Base-by-base conservation (phyloP, 2,113 vertebrate species). In the Eolophus roseicapilla region DNA sequence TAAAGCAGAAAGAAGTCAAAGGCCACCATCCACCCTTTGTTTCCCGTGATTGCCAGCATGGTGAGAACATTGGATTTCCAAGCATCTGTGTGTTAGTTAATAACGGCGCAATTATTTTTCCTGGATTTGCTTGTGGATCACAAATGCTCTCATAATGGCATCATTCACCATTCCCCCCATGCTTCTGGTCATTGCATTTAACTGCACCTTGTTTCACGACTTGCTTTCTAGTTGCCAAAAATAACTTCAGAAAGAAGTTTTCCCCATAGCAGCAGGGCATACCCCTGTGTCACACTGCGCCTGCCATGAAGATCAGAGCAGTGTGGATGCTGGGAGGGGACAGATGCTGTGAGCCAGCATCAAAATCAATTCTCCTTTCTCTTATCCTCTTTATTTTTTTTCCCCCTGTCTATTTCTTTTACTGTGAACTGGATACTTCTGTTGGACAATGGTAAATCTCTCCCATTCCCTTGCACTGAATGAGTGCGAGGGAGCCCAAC, bases 401-500 rank as follows among this genome's bases (percentile, higher is more conserved):
- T 10, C 1, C 10, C 2, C 4, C 39, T 7, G 35, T 35, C 47
- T 39, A 23, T 1, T 24, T 39, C 79, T 31, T 37, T 4, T 3
- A 0, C 31, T 41, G 29, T 44, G 41, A 46, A 3, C 70, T 33
- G 59, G 41, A 11, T 23, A 7, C 70, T 78, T 27, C 17, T 23
- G 41, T 3, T n/a, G 88, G 82, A 1, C 49, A 17, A 2, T 6
- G n/a, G 21, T 4, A 7, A 39, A 35, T 33, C 24, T 37, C 33
- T 3, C 2, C 0, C 13, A 0, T 33, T 69, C 5, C 35, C 60
- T 39, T 17, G 31, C 21, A 7, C 19, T 0, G 33, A 3, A 23
- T 11, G 10, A 53, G 17, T 18, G 67, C 2, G 2, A 69, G 78
- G n/a, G 49, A 65, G 37, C 49, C 33, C 47, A 17, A 35, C 62